Evolutionary conservation across 2,888 invertebrate species (phyloP).

Genomic region (Drosophila subquinaria): DNA sequence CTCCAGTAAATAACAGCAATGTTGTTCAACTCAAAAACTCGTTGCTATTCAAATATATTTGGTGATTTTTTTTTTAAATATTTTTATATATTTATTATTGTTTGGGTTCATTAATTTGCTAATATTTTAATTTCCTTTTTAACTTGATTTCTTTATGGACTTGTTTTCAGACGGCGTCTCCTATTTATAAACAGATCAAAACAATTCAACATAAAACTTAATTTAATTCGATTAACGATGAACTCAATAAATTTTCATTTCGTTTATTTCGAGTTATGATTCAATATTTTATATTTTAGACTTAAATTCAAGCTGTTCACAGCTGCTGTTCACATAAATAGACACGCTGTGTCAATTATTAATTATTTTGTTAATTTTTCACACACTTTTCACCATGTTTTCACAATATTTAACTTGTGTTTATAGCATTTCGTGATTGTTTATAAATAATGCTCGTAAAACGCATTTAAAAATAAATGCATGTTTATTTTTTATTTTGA

Average conservation of each 20-base stretch:
- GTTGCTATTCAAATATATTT: slow-evolving; percentile 14
- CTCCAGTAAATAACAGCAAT: slow-evolving; percentile 13
- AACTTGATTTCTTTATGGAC: slow-evolving; percentile 7
- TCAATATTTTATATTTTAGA: not conserved
- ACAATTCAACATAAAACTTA: not conserved
- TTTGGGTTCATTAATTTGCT: slow-evolving; percentile 27
- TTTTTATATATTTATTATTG: slow-evolving; percentile 9
- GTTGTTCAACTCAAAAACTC: slow-evolving; percentile 13
- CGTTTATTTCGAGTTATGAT: slow-evolving; percentile 6
- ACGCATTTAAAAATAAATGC: slow-evolving; percentile 42
- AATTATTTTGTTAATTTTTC: slow-evolving; percentile 47
- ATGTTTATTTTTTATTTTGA: slow-evolving; percentile 31
- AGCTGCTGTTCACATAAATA: slow-evolving; percentile 28
- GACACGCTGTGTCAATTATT: slow-evolving; percentile 36
- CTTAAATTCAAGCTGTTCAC: slow-evolving; percentile 32
- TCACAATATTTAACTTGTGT: slow-evolving; percentile 27
- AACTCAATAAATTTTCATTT: slow-evolving; percentile 11
- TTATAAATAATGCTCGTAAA: slow-evolving; percentile 49
- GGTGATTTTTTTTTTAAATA: slow-evolving; percentile 1
- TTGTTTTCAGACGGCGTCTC: slow-evolving; percentile 5
- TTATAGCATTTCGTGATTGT: slow-evolving; percentile 38
- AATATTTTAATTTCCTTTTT: slow-evolving; percentile 19
- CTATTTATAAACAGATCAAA: slow-evolving; percentile 3
- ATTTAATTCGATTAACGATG: not conserved
- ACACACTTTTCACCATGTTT: slow-evolving; percentile 30